These are phyloP conservation scores for Lagria hirta DNA, from an alignment of 2,888 invertebrate species.

Conservation along the genomic window DNA sequence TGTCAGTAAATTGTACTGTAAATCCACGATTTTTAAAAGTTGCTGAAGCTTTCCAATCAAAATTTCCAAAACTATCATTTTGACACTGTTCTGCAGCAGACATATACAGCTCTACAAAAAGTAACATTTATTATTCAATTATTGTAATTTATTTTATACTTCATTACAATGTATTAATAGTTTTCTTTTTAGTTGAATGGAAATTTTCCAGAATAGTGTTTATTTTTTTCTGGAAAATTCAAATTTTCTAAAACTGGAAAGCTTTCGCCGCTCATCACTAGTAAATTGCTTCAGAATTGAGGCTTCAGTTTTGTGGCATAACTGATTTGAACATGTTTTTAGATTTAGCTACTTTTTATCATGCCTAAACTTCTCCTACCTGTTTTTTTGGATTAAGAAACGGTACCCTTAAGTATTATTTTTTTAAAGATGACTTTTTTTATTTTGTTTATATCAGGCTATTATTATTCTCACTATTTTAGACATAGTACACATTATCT, in stretches of 20 bases:
- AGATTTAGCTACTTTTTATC: conserved; percentile 4
- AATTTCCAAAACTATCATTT: conserved; percentile 2
- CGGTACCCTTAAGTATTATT: conserved; percentile 11
- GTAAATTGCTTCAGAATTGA: conserved; percentile 4
- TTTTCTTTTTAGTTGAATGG: conserved; percentile 3
- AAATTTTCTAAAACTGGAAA: conserved; percentile 4
- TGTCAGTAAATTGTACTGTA: conserved; percentile 4
- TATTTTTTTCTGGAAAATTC: conserved; percentile 3
- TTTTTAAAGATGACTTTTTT: conserved; percentile 10
- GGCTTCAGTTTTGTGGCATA: conserved; percentile 3
- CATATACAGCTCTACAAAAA: conserved; percentile 1
- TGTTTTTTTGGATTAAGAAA: conserved; percentile 1
- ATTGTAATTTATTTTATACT: conserved; percentile 4
- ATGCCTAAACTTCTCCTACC: conserved; percentile 2
- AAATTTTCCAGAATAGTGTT: conserved; percentile 3
- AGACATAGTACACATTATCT: conserved; percentile 9
- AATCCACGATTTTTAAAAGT: conserved; percentile 4
- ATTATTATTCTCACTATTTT: conserved; percentile 14
- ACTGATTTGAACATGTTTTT: conserved; percentile 3
- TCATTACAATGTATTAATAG: conserved; percentile 3
- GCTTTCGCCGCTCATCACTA: conserved; percentile 2
- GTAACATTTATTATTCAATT: conserved; percentile 4
- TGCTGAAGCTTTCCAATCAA: conserved; percentile 3
- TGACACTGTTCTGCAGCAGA: conserved; percentile 1
- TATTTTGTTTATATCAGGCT: conserved; percentile 13